Percentiles rank a stretch among this genome's conserved stretches.
These are phyloP conservation scores for Pteropus rufus DNA, from an alignment of 2,797 vertebrate genomes.

Conservation along the genomic window DNA sequence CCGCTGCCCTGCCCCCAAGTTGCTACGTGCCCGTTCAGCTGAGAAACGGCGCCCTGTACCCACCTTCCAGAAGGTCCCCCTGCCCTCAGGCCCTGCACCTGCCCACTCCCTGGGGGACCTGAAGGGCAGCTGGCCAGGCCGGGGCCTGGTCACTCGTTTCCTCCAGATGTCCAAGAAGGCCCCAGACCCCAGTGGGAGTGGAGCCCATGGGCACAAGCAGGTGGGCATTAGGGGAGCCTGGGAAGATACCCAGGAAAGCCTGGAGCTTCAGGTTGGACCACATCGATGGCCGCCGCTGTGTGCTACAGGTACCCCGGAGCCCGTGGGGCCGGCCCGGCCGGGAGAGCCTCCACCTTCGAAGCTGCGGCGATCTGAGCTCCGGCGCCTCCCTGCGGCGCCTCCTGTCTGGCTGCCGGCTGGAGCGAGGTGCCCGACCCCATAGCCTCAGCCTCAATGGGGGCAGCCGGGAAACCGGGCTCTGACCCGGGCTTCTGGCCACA, in stretches of 20 bases:
- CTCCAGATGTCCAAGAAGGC: conserved; percentile 93
- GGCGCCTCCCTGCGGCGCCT: conserved; percentile 90
- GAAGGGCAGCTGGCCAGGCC: conserved; percentile 88
- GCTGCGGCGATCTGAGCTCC: conserved; percentile 95
- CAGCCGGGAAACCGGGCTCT: conserved; percentile 88
- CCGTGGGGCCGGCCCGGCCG: conserved; percentile 54
- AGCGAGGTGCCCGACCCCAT: conserved; percentile 81
- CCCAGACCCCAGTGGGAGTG: conserved; percentile 83
- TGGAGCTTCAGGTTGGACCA: neutral
- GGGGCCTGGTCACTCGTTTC: conserved; percentile 92
- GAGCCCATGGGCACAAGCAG: conserved; percentile 87
- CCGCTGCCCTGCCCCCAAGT: conserved; percentile 81
- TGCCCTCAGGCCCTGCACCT: conserved; percentile 86
- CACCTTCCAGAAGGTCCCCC: conserved; percentile 66
- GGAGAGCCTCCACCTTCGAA: conserved; percentile 93
- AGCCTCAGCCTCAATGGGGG: conserved; percentile 91
- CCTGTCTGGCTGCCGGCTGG: conserved; percentile 81
- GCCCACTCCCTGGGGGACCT: conserved; percentile 95
- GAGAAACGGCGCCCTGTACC: conserved; percentile 85
- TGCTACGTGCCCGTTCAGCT: conserved; percentile 85
- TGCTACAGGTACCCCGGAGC: conserved; percentile 71
- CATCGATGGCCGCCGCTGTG: neutral
- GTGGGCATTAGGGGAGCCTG: conserved; percentile 75
- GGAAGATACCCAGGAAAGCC: neutral
- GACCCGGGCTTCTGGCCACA: neutral